Percentiles rank a stretch among this genome's conserved stretches.
Conservation (phyloP, 2,888 invertebrate genomes). For the Halictus quadricinctus region DNA sequence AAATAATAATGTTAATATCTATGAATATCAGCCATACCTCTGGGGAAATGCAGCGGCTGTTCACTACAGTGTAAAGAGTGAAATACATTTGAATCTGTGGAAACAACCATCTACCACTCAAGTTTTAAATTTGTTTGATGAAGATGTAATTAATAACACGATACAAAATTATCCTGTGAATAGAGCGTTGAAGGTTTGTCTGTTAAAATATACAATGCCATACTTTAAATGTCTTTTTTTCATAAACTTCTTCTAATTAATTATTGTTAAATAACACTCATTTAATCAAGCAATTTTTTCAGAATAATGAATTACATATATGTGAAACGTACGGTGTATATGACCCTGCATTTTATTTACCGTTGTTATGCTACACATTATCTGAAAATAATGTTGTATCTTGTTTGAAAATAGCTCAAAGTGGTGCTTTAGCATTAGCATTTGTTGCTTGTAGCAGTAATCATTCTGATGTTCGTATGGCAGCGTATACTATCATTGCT, state of each 20-base stretch:
- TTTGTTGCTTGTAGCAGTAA: conserved; percentile 89
- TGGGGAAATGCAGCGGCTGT: conserved; percentile 93
- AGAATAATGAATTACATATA: conserved; percentile 59
- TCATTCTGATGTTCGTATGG: conserved; percentile 87
- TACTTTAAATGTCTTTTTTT: background rate
- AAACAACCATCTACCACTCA: conserved; percentile 89
- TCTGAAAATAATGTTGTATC: conserved; percentile 90
- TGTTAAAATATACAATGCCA: conserved; percentile 7
- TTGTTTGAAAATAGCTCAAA: conserved; percentile 87
- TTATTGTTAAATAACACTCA: background rate
- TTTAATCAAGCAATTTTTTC: conserved; percentile 55
- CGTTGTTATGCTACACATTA: conserved; percentile 89
- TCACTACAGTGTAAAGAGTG: conserved; percentile 88
- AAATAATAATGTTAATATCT: conserved; percentile 86
- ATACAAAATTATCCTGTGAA: conserved; percentile 88
- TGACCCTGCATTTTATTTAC: conserved; percentile 92
- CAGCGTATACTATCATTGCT: conserved; percentile 89
- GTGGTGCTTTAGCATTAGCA: conserved; percentile 88
- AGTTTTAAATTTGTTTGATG: conserved; percentile 88
- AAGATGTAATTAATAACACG: conserved; percentile 86
- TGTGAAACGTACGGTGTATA: conserved; percentile 84
- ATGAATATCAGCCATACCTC: conserved; percentile 90
- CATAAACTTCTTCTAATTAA: background rate
- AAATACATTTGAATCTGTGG: conserved; percentile 85
- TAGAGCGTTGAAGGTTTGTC: conserved; percentile 83